phyloP scores from a whole-genome alignment of 2,113 vertebrate species.

The Opisthocomus hoazin region DNA sequence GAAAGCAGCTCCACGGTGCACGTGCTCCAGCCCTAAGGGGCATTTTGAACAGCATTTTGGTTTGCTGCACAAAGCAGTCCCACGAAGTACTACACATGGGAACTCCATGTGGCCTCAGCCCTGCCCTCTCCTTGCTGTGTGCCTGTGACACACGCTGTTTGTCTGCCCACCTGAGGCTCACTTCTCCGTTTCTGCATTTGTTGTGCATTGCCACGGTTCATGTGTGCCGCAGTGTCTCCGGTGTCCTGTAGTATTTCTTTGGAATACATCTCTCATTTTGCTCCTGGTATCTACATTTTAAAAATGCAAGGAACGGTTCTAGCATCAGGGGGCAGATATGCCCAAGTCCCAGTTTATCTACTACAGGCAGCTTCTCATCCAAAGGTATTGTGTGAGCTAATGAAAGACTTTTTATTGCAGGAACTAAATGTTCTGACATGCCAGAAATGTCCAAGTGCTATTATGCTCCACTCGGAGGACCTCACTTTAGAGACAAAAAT shows the following conservation, averaged over 20 bases:
- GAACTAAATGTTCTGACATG: slow-evolving; percentile 70
- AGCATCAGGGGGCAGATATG: neutral
- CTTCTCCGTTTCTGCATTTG: neutral
- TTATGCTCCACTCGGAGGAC: slow-evolving; percentile 59
- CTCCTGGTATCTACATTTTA: neutral
- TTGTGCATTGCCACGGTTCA: neutral
- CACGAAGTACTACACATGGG: neutral
- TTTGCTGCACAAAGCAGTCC: neutral
- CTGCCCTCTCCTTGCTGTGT: neutral
- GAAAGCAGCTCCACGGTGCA: neutral
- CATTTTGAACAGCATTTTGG: neutral
- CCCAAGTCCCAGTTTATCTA: slow-evolving; percentile 8
- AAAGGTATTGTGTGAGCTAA: slow-evolving; percentile 52
- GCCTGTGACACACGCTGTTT: neutral
- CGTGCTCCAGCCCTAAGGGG: neutral
- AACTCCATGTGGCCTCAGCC: neutral
- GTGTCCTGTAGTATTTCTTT: neutral
- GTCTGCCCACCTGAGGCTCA: neutral
- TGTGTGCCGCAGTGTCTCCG: neutral
- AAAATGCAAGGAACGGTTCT: neutral
- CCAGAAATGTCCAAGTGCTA: slow-evolving; percentile 64
- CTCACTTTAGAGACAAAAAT: slow-evolving; percentile 70
- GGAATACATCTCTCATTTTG: neutral
- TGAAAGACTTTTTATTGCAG: slow-evolving; percentile 49
- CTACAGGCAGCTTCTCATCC: slow-evolving; percentile 35